phyloP scores from a whole-genome alignment of 2,888 invertebrate genomes.

The Melanostoma scalare region DNA sequence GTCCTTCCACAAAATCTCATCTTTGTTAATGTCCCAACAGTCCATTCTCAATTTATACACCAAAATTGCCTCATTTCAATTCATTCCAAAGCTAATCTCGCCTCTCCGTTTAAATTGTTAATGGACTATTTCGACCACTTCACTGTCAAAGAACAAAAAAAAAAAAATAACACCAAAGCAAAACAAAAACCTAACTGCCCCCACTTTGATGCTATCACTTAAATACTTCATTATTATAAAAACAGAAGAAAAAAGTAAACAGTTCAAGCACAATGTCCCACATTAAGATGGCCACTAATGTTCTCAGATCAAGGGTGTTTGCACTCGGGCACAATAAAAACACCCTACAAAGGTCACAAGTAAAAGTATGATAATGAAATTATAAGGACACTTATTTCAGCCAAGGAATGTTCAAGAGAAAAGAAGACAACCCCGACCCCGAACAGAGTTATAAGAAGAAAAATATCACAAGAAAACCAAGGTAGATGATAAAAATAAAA shows the following conservation, averaged over 20 bases:
- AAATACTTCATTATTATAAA: slow-evolving; percentile 49
- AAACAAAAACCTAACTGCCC: slow-evolving; percentile 1
- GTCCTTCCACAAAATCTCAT: no score
- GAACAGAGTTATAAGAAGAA: not conserved
- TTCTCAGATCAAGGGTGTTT: slow-evolving; percentile 54
- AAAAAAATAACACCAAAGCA: slow-evolving; percentile 44
- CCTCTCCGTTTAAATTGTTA: slow-evolving; percentile 47
- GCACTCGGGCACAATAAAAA: slow-evolving; percentile 40
- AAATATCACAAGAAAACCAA: not conserved
- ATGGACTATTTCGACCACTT: slow-evolving; percentile 37
- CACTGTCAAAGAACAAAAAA: slow-evolving; percentile 22
- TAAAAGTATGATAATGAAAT: slow-evolving; percentile 69
- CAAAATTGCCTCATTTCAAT: no score
- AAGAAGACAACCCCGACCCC: slow-evolving; percentile 18
- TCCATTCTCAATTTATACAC: no score
- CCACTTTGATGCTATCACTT: slow-evolving; percentile 31
- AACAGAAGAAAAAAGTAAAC: slow-evolving; percentile 44
- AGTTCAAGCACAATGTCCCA: slow-evolving; percentile 47
- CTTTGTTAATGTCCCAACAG: no score
- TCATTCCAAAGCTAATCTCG: no score
- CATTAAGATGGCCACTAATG: slow-evolving; percentile 65
- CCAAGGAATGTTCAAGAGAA: slow-evolving; percentile 21
- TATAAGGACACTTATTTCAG: slow-evolving; percentile 57
- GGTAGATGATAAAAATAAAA: not conserved
- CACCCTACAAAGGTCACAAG: slow-evolving; percentile 52